phyloP scores from a whole-genome alignment of 2,113 vertebrate genomes.

The Balaenoptera acutorostrata region DNA sequence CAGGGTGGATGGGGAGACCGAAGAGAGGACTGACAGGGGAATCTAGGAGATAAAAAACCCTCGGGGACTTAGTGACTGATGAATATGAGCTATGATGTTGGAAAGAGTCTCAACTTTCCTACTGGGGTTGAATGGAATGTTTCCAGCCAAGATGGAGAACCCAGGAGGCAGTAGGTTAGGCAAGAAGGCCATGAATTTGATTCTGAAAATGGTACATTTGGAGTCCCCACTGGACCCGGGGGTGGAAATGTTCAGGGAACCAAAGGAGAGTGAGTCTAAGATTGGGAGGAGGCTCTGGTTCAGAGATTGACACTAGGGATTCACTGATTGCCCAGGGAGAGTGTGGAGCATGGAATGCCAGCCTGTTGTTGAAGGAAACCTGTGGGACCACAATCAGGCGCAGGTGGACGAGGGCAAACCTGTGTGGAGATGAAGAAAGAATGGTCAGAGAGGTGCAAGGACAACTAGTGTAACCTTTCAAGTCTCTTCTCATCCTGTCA shows the following conservation, averaged over 20 bases:
- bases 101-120: background rate
- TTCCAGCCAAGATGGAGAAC: background rate
- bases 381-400: no score
- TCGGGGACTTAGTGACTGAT: background rate
- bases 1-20: accelerated
- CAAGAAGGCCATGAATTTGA: background rate
- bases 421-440: background rate
- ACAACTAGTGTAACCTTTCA: background rate
- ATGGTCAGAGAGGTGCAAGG: background rate
- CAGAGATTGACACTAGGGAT: background rate
- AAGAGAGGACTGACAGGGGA: background rate
- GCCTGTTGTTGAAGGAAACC: background rate
- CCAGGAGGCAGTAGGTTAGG: background rate
- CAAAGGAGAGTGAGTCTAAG: background rate
- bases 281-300: background rate
- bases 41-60: background rate
- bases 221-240: background rate
- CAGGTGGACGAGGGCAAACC: background rate
- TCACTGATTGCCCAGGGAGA: background rate
- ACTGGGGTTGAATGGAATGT: background rate
- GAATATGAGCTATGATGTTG: background rate
- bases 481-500: background rate
- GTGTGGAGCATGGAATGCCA: background rate
- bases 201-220: background rate
- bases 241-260: background rate